Base-by-base conservation (phyloP, 2,113 vertebrate species). In the Chelonoidis abingdonii region DNA sequence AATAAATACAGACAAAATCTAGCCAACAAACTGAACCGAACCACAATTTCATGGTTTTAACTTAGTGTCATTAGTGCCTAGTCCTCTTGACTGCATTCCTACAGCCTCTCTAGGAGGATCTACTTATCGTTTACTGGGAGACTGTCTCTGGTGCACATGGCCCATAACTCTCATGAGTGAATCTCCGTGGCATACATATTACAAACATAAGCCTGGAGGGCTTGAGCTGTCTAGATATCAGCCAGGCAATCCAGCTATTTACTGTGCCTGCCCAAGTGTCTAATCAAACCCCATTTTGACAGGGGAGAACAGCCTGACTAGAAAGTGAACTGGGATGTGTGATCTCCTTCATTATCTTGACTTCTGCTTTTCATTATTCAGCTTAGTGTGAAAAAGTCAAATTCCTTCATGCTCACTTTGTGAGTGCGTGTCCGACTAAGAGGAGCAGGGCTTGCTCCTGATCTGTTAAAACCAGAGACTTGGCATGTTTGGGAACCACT, bases 121-220 rank as follows among this genome's bases (percentile, higher is more conserved):
- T 0, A 31, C 1, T 0, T 2, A 0, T 0, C 24, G 44, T 27
- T 25, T 35, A 0, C 29, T 5, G 27, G 76, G 59, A 79, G 7
- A 27, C 14, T 65, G 50, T 69, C 84, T 83, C 53, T 83, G 54
- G 1, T 2, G 5, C 16, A 41, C 49, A 16, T 59, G 91, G 47
- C 49, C 44, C 47, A 92, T 24, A 50, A 76, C 72, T 41, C 17
- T 83, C 81, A 17, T 53, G 11, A 52, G 41, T 54, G 54, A 69
- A 57, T 47, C n/a, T 56, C n/a, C 49, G 41, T 21, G 49, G 31
- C n/a, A 92, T 44, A 56, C 19, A 76, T 59, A n/a, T 54, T 50
- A 38, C 21, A 76, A 47, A 35, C 35, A 1, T 11, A 80, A 93
- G 88, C 86, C 49, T 44, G 13, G 88, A 83, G 62, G 80, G 31